phyloP scores from a whole-genome alignment of 2,797 vertebrate species.

The Sylvilagus floridanus region DNA sequence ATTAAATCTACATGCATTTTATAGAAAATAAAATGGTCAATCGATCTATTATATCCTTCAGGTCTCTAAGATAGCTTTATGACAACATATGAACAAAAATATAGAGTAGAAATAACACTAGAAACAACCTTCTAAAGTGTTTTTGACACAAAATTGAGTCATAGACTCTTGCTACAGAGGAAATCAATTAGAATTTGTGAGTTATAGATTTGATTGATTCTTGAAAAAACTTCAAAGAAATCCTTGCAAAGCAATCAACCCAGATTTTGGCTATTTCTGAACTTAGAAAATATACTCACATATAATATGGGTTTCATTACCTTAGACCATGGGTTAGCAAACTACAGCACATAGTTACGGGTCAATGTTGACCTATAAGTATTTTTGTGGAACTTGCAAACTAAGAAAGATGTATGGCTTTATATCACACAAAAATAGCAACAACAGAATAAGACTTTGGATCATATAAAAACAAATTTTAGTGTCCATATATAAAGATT shows the following conservation, averaged over 20 bases:
- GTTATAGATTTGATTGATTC: conserved; percentile 10
- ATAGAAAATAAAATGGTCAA: background rate
- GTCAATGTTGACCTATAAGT: background rate
- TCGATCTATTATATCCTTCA: background rate
- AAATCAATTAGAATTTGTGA: conserved; percentile 2
- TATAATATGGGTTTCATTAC: background rate
- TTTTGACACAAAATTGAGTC: conserved; percentile 52
- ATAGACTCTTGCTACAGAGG: background rate
- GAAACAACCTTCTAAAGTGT: background rate
- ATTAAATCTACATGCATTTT: background rate
- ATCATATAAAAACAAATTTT: background rate
- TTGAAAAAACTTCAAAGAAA: conserved; percentile 36
- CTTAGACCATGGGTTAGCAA: background rate
- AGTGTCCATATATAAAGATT: background rate
- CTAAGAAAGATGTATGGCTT: background rate
- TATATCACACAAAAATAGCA: background rate
- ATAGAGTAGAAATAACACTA: background rate
- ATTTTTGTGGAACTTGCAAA: background rate
- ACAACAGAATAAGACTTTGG: background rate
- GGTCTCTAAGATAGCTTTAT: background rate
- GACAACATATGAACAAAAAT: background rate
- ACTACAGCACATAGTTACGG: background rate
- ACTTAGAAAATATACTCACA: background rate
- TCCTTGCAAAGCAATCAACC: background rate
- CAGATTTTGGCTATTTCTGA: background rate